Evolutionary conservation across 2,888 invertebrate species (phyloP), one percentile per base, ranked within the genome.

Genomic region (Epinotia brunnichana): DNA sequence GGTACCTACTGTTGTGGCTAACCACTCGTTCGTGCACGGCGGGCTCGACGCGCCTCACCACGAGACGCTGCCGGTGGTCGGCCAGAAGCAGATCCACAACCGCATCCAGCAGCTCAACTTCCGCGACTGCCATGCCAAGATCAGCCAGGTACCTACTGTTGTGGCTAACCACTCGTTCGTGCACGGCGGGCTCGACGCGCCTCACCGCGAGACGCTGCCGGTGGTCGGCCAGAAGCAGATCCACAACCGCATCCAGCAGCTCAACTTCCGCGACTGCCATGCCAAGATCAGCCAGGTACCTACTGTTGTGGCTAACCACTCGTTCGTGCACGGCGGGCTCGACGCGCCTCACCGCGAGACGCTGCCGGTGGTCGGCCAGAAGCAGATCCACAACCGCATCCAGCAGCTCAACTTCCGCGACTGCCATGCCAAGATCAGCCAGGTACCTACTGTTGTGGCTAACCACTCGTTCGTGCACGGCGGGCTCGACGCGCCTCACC

Each of bases 401-500:
- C 97, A 98, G 90, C 97, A 98, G 85, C 94, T 99, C 81, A 98
- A 98, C 92, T 99, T 99, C 94, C 95, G 96, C 70, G 98, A 99
- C 92, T 99, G 99, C 88, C 98, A 98, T 94, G 98, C 99, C 61
- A 99, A 99, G 94, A 99, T 99, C 85, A 97, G 97, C 76, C 98
- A 99, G 94, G 93, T 91, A 74, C 13, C 15, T 24, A 24, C 21
- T 24, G 21, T 24, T 1, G 21, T 24, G 21, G 2, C 21, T 2
- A 2, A 24, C 21, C 2, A 24, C 21, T 24, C 21, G 21, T 2
- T 24, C 2, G 21, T 24, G 21, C 21, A 24, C 2, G 21, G 21
- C 21, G 21, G n/a, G 21, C 21, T 2, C 21, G 21, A 24, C 21
- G 21, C 21, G 35, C n/a, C n/a, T n/a, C n/a, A n/a, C n/a, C n/a